phyloP scores from a whole-genome alignment of 1,140 invertebrate species.

The Ostrea denselamellosa region DNA sequence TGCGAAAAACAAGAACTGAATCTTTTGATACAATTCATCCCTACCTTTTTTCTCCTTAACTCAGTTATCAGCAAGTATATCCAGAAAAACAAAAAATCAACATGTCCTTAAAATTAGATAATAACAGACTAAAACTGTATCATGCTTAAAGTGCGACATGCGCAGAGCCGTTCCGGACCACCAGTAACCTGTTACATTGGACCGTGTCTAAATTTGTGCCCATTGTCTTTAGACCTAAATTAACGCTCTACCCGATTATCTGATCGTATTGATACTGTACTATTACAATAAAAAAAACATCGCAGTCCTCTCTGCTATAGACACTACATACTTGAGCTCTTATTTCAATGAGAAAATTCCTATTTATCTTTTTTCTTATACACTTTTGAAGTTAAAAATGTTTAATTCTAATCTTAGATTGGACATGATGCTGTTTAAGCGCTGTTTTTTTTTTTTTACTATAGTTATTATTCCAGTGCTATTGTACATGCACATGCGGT shows the following conservation, averaged over 20 bases:
- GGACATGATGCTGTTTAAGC: no score
- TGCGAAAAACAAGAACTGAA: no score
- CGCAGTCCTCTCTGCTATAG: no score
- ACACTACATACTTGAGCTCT: no score
- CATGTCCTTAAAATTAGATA: neutral
- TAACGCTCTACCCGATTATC: neutral
- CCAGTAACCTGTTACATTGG: neutral
- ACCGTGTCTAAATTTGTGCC: neutral
- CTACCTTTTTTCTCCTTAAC: neutral
- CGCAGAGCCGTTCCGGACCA: neutral
- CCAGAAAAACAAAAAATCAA: neutral
- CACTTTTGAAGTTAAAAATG: no score
- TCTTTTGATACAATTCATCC: no score
- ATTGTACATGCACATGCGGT: no score
- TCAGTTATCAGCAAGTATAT: neutral
- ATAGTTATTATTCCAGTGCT: no score
- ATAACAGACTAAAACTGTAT: neutral
- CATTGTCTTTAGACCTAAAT: neutral
- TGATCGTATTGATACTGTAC: neutral
- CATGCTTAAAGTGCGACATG: slow-evolving; percentile 6
- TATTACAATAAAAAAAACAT: neutral
- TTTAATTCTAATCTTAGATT: no score
- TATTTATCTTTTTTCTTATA: no score
- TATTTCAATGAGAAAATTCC: no score
- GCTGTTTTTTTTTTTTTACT: no score